Evolutionary conservation across 2,888 invertebrate species (phyloP).

Genomic region (Elysia crispata): DNA sequence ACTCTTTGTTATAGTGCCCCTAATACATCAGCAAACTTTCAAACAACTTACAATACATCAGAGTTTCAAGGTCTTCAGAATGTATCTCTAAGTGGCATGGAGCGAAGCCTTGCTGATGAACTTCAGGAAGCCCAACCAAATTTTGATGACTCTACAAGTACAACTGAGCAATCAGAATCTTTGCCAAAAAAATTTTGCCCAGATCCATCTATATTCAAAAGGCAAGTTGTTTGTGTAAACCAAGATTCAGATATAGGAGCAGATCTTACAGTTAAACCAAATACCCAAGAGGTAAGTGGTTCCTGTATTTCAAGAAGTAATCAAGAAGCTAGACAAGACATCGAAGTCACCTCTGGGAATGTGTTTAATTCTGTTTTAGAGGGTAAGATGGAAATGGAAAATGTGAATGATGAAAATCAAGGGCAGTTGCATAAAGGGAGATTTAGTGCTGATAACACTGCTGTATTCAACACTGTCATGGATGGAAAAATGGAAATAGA

Average conservation of each 20-base stretch:
- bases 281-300: too few relatives aligned
- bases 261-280: too few relatives aligned
- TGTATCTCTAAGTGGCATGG: background rate
- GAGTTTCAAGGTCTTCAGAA: conserved; percentile 22
- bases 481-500: conserved; percentile 43
- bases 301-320: too few relatives aligned
- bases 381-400: background rate
- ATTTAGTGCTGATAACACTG: background rate
- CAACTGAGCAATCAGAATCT: conserved; percentile 1
- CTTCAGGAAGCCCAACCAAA: conserved; percentile 15
- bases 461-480: conserved; percentile 26
- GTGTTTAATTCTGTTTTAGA: background rate
- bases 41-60: background rate
- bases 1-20: background rate
- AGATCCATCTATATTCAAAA: background rate
- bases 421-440: background rate
- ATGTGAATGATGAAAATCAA: background rate
- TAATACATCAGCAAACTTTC: background rate
- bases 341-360: too few relatives aligned
- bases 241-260: too few relatives aligned
- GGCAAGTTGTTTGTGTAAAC: too few relatives aligned
- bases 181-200: conserved; percentile 40
- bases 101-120: conserved; percentile 23
- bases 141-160: conserved; percentile 11
- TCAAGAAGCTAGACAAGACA: too few relatives aligned